Evolutionary conservation across 1,140 invertebrate species (phyloP), one percentile per base, ranked within the genome.

Genomic region (Cyrtorhinus lividipennis): DNA sequence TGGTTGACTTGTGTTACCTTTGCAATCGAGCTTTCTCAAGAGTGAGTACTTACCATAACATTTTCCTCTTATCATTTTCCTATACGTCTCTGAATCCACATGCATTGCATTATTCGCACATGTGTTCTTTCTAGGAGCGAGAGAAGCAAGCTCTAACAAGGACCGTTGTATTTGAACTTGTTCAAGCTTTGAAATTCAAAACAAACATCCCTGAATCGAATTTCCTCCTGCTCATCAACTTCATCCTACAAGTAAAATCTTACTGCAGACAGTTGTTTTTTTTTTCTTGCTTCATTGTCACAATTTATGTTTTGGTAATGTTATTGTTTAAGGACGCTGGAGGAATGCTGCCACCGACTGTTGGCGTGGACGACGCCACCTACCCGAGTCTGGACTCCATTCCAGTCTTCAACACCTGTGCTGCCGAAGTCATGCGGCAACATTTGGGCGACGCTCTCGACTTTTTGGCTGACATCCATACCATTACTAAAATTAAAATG

Each of bases 151-250:
- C 90, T 57, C 77, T 99, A 25, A 92, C 91, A 20, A 78, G 95
- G 58, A 88, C 90, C 65, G 83, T 95, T 26, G 87, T 97, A 15
- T 92, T 86, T 73, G 95, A 98, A 76, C 78, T 99, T 59, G 84
- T 98, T 24, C 92, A 96, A 72, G 92, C 92, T 0, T 79, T 99
- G 25, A 94, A 96, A 73, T 96, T 97, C 71, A 98, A 98, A 77
- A 86, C 83, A 3, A 85, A 84, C 12, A 84, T 98, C 67, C 93
- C 94, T 0, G 95, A 98, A 73, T 85, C 88, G 15, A 99, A 98
- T 76, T 83, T 98, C 56, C 77, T 98, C 3, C 81, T 95, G 68
- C 79, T 99, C 0, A 84, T 98, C 24, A 90, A 93, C 68, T 85
- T 92, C 65, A 80, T 90, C 63, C 75, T 94, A 53, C 88, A 94